These are phyloP conservation scores for Sandelia bainsii DNA, from an alignment of 2,797 vertebrate genomes.

Conservation along the genomic window DNA sequence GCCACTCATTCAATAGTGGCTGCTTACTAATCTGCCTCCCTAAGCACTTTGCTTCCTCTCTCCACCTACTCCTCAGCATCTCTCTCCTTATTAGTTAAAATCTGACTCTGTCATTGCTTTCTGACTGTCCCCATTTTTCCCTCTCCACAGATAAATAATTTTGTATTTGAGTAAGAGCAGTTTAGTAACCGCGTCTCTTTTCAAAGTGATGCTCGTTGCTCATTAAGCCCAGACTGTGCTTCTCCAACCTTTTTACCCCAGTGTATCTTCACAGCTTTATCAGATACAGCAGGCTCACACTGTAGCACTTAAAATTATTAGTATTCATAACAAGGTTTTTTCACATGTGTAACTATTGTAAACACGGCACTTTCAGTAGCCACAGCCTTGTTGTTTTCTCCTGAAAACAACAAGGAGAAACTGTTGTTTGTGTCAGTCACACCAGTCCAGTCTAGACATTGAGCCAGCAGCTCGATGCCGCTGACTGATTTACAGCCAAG, in stretches of 20 bases:
- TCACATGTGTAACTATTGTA: neutral
- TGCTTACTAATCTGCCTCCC: constrained; percentile 6
- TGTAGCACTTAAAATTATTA: neutral
- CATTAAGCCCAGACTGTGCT: neutral
- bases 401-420: no score
- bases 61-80: neutral
- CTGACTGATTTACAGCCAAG: constrained; percentile 26
- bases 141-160: neutral
- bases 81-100: neutral
- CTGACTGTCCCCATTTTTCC: neutral
- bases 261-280: neutral
- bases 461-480: constrained; percentile 20
- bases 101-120: neutral
- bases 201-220: neutral
- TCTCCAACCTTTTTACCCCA: neutral
- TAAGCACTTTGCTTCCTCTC: constrained; percentile 37
- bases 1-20: constrained; percentile 47
- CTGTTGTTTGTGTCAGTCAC: constrained; percentile 3
- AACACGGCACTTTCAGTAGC: neutral
- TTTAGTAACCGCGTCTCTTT: neutral
- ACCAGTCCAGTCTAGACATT: neutral
- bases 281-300: neutral
- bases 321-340: neutral
- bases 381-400: neutral
- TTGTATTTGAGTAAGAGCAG: neutral